Evolutionary conservation across 2,888 invertebrate species (phyloP).

Genomic region (Nowickia ferox): DNA sequence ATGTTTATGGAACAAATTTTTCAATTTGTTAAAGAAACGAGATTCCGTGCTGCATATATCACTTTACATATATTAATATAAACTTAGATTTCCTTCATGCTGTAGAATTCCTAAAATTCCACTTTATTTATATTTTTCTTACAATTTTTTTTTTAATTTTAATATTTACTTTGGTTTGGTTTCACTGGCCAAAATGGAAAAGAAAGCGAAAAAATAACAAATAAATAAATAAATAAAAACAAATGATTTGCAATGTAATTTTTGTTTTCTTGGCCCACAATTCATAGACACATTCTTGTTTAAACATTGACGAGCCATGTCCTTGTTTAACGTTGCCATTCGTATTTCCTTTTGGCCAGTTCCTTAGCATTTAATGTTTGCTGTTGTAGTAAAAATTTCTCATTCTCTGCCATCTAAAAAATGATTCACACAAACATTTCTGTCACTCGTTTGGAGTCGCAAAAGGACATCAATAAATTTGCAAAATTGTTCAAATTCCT

Average conservation of each 20-base stretch:
- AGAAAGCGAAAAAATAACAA: neutral
- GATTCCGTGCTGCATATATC: too few species aligned
- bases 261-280: constrained; percentile 54
- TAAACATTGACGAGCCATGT: constrained; percentile 67
- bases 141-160: constrained; percentile 14
- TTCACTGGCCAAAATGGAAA: constrained; percentile 50
- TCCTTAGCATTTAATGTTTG: constrained; percentile 39
- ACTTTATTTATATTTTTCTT: neutral
- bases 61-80: too few species aligned
- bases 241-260: constrained; percentile 44
- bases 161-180: constrained; percentile 52
- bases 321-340: constrained; percentile 53
- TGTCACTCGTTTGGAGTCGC: constrained; percentile 34
- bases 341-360: constrained; percentile 52
- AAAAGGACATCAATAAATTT: constrained; percentile 67
- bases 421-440: constrained; percentile 47
- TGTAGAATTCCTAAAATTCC: neutral
- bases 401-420: neutral
- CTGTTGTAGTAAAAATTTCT: neutral
- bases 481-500: constrained; percentile 60
- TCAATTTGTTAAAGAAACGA: too few species aligned
- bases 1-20: too few species aligned
- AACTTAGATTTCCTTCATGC: too few species aligned
- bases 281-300: constrained; percentile 59
- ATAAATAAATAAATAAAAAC: constrained; percentile 20